These are phyloP conservation scores for Megaceryle torquata DNA, from an alignment of 2,113 vertebrate species.

Conservation along the genomic window DNA sequence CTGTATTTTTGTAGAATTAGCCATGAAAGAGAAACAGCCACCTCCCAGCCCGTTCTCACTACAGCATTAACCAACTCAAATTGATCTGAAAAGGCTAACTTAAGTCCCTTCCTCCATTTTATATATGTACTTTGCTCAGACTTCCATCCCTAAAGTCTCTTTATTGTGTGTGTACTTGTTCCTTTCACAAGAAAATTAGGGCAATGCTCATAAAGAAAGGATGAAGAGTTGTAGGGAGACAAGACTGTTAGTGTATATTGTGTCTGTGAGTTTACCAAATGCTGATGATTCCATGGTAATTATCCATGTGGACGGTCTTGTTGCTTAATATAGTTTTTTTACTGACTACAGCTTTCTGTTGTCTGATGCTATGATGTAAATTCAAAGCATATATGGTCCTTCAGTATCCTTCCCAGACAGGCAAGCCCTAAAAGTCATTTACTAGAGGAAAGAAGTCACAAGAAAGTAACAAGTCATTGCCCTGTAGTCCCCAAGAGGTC, in stretches of 20 bases:
- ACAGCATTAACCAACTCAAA: background rate
- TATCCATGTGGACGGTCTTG: fast-evolving
- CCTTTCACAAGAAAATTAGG: background rate
- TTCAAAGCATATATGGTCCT: background rate
- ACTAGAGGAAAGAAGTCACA: background rate
- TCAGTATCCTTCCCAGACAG: background rate
- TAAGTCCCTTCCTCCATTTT: background rate
- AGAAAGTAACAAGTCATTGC: background rate
- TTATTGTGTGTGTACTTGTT: background rate
- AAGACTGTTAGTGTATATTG: background rate
- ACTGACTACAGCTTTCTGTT: background rate
- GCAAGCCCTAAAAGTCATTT: background rate
- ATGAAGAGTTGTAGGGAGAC: fast-evolving
- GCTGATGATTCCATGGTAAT: background rate
- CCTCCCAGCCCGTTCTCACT: background rate
- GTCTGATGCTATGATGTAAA: background rate
- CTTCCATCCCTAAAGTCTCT: background rate
- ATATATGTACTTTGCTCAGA: fast-evolving
- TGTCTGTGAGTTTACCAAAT: background rate
- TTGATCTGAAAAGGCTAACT: background rate
- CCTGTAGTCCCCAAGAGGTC: background rate
- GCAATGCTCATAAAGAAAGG: background rate
- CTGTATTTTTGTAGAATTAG: background rate
- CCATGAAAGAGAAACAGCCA: background rate
- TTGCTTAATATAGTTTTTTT: background rate